Conservation (phyloP, 2,113 vertebrate genomes). For the Petaurus breviceps region DNA sequence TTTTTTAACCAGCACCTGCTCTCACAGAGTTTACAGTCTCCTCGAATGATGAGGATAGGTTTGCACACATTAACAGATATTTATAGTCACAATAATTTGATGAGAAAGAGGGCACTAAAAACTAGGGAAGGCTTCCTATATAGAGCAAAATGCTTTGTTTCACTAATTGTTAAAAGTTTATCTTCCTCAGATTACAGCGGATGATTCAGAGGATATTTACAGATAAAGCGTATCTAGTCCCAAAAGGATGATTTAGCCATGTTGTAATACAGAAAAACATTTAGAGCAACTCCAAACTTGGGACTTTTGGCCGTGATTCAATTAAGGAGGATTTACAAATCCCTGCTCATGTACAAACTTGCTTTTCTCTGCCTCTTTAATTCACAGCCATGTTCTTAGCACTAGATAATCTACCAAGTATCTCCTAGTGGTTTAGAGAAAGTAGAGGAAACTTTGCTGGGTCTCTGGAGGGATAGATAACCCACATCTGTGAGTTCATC, state of each 20-base stretch:
- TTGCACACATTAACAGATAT: background rate
- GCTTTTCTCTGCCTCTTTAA: fast-evolving
- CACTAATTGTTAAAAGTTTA: background rate
- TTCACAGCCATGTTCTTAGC: background rate
- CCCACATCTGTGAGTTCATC: background rate
- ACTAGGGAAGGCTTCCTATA: background rate
- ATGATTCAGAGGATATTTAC: background rate
- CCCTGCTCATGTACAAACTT: background rate
- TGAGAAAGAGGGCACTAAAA: background rate
- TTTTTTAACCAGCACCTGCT: background rate
- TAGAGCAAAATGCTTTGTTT: background rate
- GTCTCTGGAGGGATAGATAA: background rate
- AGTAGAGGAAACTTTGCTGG: background rate
- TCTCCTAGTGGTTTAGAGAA: background rate
- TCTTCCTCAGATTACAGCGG: background rate
- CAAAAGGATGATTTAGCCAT: background rate
- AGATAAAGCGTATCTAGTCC: background rate
- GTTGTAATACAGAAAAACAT: background rate
- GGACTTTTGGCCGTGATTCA: background rate
- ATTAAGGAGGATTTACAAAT: background rate
- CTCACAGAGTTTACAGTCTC: background rate
- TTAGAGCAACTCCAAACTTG: background rate
- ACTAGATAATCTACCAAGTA: fast-evolving
- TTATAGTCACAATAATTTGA: background rate
- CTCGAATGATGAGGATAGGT: background rate